These are phyloP conservation scores for Mizuhopecten yessoensis DNA, from an alignment of 1,140 invertebrate genomes.

Conservation along the genomic window DNA sequence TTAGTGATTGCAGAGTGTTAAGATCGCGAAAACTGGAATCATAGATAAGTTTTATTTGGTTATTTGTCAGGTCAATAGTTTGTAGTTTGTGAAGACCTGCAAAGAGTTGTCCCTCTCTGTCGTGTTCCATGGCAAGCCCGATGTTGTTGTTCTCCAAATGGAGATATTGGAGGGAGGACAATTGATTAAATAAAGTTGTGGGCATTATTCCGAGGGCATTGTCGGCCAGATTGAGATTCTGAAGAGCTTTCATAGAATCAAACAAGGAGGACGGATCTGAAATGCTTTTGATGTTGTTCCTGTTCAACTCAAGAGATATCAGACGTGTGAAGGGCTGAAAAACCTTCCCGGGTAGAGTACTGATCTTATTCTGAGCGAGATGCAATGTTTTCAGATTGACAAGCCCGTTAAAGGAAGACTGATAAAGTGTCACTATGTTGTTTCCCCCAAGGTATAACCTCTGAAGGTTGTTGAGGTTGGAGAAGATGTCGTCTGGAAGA, in stretches of 20 bases:
- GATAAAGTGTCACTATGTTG: conserved; percentile 61
- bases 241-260: conserved; percentile 57
- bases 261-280: conserved; percentile 60
- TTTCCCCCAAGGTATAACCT: conserved; percentile 68
- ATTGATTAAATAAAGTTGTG: conserved; percentile 57
- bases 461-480: conserved; percentile 61
- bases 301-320: conserved; percentile 67
- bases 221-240: conserved; percentile 69
- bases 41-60: conserved; percentile 62
- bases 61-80: conserved; percentile 66
- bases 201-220: conserved; percentile 66
- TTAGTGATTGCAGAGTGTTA: conserved; percentile 55
- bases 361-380: conserved; percentile 68
- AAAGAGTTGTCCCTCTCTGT: conserved; percentile 64
- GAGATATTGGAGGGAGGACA: conserved; percentile 64
- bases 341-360: conserved; percentile 64
- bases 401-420: conserved; percentile 69
- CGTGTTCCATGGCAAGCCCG: conserved; percentile 58
- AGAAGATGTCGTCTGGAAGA: conserved; percentile 63
- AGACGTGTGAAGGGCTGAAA: conserved; percentile 67
- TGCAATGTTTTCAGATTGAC: conserved; percentile 65
- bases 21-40: conserved; percentile 66
- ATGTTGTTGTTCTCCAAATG: conserved; percentile 71
- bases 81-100: conserved; percentile 63
- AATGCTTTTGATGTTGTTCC: conserved; percentile 69